Base-by-base conservation (phyloP, 2,888 invertebrate genomes). In the Pemphredon lugubris region DNA sequence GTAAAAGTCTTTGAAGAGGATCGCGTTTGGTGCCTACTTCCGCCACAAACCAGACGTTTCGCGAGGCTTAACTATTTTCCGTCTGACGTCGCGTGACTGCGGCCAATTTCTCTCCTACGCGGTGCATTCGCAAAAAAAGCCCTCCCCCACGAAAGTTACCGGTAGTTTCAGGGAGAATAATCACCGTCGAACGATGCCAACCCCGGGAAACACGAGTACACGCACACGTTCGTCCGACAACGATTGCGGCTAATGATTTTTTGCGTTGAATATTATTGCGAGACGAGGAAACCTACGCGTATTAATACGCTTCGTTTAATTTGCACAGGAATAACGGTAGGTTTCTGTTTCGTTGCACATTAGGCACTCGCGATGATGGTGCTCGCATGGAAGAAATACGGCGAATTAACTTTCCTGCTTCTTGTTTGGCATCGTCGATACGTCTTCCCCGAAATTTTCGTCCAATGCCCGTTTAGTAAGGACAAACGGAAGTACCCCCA, bases 11-110 rank as follows among this genome's bases (percentile, higher is more conserved):
- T 53, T 34, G 71, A 73, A 55, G 48, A 45, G 47, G 30, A 44
- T 40, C 58, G n/a, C 51, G 16, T 2, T 32, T 20, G 54, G 57
- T n/a, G n/a, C n/a, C n/a, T n/a, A n/a, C 42, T 66, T 73, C 59
- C 76, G 63, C 51, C 53, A 54, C 51, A 59, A 40, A 32, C 11
- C 42, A 23, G 59, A 20, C 61, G 53, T 69, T 30, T 69, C 77
- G 77, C 75, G 77, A 75, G 69, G 51, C 11, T 16, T 39, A 34
- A 44, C 75, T 47, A 67, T 77, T 77, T 61, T 64, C 48, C 50
- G 11, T 21, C 30, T 45, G 40, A 30, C 37, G n/a, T 78, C 7
- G 78, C 78, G 77, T 78, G 78, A 77, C 65, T 53, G 6, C 9
- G 5, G 23, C 14, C 65, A 13, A 67, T 77, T 75, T 45, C 64